Percentiles rank a stretch among this genome's conserved stretches.
phyloP scores from a whole-genome alignment of 30 jellyfish, hydroid and myxozoan species.

The Aurelia aurita region DNA sequence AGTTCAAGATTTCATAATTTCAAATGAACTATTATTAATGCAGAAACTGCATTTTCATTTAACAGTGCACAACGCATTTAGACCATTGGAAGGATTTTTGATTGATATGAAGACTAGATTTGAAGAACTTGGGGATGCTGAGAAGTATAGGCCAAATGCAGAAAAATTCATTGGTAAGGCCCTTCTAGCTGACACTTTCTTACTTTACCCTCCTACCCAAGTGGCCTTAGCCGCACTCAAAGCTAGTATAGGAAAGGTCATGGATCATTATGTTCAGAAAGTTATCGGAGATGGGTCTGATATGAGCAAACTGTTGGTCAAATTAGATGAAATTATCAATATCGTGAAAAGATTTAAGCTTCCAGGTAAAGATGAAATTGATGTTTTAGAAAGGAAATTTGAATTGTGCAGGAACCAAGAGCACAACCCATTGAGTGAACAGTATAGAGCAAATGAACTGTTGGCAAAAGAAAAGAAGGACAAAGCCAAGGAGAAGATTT shows the following conservation, averaged over 20 bases:
- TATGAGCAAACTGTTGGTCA: constrained; percentile 22
- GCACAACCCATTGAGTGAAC: constrained; percentile 82
- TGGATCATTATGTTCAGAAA: constrained; percentile 48
- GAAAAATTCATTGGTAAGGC: constrained; percentile 80
- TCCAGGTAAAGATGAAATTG: constrained; percentile 62
- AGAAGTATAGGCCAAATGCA: constrained; percentile 73
- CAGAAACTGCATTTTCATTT: constrained; percentile 92
- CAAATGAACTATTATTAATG: constrained; percentile 81
- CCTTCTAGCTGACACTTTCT: constrained; percentile 76
- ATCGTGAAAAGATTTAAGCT: constrained; percentile 67
- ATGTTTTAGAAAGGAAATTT: constrained; percentile 55
- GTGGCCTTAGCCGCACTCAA: constrained; percentile 89
- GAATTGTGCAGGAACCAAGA: constrained; percentile 78
- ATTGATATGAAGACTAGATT: constrained; percentile 84
- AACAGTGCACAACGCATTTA: constrained; percentile 88
- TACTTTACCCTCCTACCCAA: constrained; percentile 85
- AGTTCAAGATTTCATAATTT: constrained; percentile 76
- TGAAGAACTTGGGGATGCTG: constrained; percentile 55
- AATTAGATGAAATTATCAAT: constrained; percentile 49
- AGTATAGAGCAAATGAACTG: constrained; percentile 71
- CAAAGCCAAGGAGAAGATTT: constrained; percentile 60
- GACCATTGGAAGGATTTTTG: constrained; percentile 93
- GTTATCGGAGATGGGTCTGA: constrained; percentile 45
- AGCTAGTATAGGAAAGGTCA: constrained; percentile 49
- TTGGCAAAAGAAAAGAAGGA: constrained; percentile 72